Evolutionary conservation across 2,888 invertebrate genomes (phyloP).

Genomic region (Drosophila niveifrons): DNA sequence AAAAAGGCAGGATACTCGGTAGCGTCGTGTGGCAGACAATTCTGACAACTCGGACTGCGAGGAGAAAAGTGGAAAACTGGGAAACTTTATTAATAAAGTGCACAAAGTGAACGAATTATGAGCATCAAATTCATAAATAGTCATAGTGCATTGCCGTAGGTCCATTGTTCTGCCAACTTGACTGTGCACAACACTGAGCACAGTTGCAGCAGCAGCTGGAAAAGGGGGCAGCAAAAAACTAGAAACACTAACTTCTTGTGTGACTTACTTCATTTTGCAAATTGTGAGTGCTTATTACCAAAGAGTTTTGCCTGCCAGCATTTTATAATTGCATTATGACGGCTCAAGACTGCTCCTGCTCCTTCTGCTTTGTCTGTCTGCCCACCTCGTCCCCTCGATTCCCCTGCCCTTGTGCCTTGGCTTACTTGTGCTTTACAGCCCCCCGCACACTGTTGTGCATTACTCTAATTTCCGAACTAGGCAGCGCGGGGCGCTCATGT

Average conservation of each 20-base stretch:
- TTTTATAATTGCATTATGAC: slow-evolving; percentile 71
- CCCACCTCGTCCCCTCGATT: not conserved
- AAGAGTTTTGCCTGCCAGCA: slow-evolving; percentile 63
- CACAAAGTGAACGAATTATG: slow-evolving; percentile 71
- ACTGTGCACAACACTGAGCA: slow-evolving; percentile 9
- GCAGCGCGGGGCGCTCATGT: slow-evolving; percentile 67
- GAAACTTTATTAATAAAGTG: slow-evolving; percentile 78
- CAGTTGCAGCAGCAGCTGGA: not conserved
- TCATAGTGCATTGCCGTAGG: slow-evolving; percentile 56
- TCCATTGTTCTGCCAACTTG: slow-evolving; percentile 44
- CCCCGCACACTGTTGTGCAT: slow-evolving; percentile 34
- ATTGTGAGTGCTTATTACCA: slow-evolving; percentile 74
- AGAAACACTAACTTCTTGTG: slow-evolving; percentile 42
- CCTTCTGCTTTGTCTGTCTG: not conserved
- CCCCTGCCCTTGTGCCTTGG: not conserved
- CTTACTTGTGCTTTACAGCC: not conserved
- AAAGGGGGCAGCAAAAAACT: slow-evolving; percentile 26
- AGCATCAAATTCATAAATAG: slow-evolving; percentile 65
- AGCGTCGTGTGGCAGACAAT: slow-evolving; percentile 43
- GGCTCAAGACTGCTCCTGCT: slow-evolving; percentile 33
- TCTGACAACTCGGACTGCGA: slow-evolving; percentile 29
- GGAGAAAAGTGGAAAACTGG: slow-evolving; percentile 3
- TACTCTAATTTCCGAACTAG: slow-evolving; percentile 60
- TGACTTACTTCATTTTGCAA: slow-evolving; percentile 58
- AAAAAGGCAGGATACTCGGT: slow-evolving; percentile 14